phyloP scores from a whole-genome alignment of 2,113 vertebrate genomes.

The Notiomystis cincta region DNA sequence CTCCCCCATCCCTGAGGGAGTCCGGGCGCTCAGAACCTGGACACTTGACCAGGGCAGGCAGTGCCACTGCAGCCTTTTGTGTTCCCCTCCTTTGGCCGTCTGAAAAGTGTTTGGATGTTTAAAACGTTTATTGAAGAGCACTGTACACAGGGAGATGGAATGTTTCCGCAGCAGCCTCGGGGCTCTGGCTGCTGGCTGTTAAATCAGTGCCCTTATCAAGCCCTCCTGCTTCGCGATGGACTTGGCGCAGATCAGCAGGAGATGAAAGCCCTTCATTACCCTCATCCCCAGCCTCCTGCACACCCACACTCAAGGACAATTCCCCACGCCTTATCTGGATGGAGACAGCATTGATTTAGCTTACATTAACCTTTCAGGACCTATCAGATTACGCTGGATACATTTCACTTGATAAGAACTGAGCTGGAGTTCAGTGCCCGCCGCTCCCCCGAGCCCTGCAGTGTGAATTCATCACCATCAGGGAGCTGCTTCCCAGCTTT shows the following conservation, averaged over 20 bases:
- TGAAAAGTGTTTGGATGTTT: not conserved
- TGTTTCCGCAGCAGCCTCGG: not conserved
- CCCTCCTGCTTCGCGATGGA: not conserved
- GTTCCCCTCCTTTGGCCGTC: not conserved
- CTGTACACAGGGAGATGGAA: not conserved
- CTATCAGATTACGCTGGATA: constrained; percentile 41
- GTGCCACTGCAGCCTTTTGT: not conserved
- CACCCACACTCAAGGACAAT: constrained; percentile 51
- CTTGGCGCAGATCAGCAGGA: constrained; percentile 11
- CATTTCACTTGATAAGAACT: constrained; percentile 52
- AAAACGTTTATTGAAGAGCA: not conserved
- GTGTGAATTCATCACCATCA: constrained; percentile 29
- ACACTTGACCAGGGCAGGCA: no score
- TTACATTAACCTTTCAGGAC: constrained; percentile 66
- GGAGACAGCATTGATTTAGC: constrained; percentile 59
- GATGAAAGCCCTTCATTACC: constrained; percentile 38
- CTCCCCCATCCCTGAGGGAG: not conserved
- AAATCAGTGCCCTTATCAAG: constrained; percentile 35
- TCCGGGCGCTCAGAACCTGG: not conserved
- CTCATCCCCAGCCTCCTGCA: constrained; percentile 17
- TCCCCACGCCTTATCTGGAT: constrained; percentile 25
- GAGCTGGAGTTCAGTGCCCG: not conserved
- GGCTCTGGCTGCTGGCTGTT: constrained; percentile 8
- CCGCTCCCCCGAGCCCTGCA: not conserved
- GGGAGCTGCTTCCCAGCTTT: not conserved